Percentiles rank a stretch among this genome's conserved stretches.
Evolutionary conservation across 1,140 invertebrate species (phyloP).

Genomic region (Magallana ariakensis): DNA sequence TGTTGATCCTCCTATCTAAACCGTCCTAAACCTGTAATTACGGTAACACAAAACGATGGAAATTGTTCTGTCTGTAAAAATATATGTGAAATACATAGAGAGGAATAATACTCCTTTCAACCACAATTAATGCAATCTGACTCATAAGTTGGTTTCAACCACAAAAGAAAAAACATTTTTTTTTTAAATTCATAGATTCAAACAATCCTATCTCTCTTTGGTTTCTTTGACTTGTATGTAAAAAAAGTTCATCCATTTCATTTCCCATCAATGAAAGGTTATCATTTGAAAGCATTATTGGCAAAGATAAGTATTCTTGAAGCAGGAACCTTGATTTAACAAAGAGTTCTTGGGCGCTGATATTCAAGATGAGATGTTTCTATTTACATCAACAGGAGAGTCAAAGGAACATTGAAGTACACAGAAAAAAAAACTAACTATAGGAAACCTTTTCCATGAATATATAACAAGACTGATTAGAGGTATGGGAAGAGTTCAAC

Average conservation of each 20-base stretch:
- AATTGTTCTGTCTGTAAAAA: background rate
- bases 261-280: background rate
- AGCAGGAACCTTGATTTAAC: background rate
- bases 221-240: background rate
- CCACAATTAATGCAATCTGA: slow-evolving; percentile 15
- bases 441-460: background rate
- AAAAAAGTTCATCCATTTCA: background rate
- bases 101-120: background rate
- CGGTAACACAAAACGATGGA: background rate
- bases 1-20: background rate
- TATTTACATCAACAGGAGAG: background rate
- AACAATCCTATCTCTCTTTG: background rate
- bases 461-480: slow-evolving; percentile 9
- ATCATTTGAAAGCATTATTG: background rate
- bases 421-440: background rate
- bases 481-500: background rate
- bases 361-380: background rate
- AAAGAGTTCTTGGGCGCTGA: background rate
- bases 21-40: background rate
- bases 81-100: background rate
- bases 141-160: slow-evolving; percentile 9
- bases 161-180: slow-evolving; percentile 18
- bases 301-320: background rate
- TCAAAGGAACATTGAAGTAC: background rate
- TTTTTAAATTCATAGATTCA: background rate